Conservation (phyloP, 2,797 vertebrate genomes). For the Melanotaenia nigrans region DNA sequence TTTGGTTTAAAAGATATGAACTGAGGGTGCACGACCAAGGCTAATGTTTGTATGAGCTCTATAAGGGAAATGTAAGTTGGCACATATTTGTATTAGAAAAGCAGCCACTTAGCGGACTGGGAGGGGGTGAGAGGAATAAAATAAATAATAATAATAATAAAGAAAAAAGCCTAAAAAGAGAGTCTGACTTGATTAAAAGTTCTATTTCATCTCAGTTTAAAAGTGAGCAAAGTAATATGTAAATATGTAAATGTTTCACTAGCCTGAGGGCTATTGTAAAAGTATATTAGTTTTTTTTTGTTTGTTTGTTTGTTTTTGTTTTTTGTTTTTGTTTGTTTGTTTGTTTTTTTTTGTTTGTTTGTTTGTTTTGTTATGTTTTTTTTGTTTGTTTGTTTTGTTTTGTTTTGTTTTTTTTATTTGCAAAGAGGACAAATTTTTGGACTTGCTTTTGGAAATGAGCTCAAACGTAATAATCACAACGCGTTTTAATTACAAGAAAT, state of each 20-base stretch:
- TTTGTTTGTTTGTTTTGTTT: too few relatives aligned
- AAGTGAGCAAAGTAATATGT: neutral
- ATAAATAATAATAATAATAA: too few relatives aligned
- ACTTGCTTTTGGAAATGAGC: neutral
- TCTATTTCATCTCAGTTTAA: neutral
- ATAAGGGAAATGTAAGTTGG: neutral
- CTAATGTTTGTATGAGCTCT: neutral
- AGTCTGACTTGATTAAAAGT: neutral
- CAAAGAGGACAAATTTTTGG: neutral
- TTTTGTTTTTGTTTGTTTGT: too few relatives aligned
- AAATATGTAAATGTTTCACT: neutral
- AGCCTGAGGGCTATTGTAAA: neutral
- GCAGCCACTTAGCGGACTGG: neutral
- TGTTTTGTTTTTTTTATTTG: too few relatives aligned
- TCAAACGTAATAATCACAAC: neutral
- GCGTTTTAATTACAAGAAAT: neutral
- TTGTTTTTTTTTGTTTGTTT: too few relatives aligned
- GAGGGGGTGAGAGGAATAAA: too few relatives aligned
- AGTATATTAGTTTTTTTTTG: too few relatives aligned
- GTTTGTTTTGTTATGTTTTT: too few relatives aligned
- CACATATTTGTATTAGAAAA: neutral
- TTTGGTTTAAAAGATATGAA: constrained; percentile 1
- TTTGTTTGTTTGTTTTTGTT: too few relatives aligned
- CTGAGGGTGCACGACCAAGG: neutral
- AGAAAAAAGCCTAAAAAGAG: too few relatives aligned